Conservation (phyloP, 92 coral and sea anemone genomes). For the Montipora capitata region DNA sequence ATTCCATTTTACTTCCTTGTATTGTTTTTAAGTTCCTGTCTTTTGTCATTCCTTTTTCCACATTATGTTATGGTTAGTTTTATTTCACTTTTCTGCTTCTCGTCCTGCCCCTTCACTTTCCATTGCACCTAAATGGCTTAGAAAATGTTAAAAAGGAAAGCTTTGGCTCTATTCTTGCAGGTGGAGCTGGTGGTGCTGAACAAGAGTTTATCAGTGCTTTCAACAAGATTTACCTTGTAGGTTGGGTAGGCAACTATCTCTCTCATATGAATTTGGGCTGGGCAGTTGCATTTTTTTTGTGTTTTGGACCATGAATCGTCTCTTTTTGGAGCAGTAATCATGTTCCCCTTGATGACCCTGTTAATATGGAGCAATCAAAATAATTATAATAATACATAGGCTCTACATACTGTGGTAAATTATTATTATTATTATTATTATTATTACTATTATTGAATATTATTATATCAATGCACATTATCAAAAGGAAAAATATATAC, state of each 20-base stretch:
- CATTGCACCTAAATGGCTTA: too few relatives aligned
- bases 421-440: background rate
- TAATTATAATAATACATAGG: background rate
- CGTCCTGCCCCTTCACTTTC: too few relatives aligned
- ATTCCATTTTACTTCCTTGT: too few relatives aligned
- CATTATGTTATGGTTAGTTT: too few relatives aligned
- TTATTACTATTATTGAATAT: background rate
- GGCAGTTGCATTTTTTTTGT: constrained; percentile 63
- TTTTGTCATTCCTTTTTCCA: too few relatives aligned
- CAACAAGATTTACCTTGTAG: constrained; percentile 43
- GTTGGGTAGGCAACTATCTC: constrained; percentile 48
- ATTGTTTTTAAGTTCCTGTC: background rate
- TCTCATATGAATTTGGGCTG: constrained; percentile 61
- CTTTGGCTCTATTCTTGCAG: background rate
- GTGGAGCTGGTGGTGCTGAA: background rate
- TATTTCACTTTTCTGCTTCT: too few relatives aligned
- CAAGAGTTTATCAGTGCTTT: background rate
- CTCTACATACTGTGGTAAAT: background rate
- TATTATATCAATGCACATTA: background rate
- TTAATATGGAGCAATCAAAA: too few relatives aligned
- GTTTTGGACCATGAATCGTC: constrained; percentile 67
- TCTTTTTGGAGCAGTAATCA: constrained; percentile 34
- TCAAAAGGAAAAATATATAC: background rate
- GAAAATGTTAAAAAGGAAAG: background rate
- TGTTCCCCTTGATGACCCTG: constrained; percentile 17